phyloP scores from a whole-genome alignment of 2,888 invertebrate genomes.

The Buathra laborator region DNA sequence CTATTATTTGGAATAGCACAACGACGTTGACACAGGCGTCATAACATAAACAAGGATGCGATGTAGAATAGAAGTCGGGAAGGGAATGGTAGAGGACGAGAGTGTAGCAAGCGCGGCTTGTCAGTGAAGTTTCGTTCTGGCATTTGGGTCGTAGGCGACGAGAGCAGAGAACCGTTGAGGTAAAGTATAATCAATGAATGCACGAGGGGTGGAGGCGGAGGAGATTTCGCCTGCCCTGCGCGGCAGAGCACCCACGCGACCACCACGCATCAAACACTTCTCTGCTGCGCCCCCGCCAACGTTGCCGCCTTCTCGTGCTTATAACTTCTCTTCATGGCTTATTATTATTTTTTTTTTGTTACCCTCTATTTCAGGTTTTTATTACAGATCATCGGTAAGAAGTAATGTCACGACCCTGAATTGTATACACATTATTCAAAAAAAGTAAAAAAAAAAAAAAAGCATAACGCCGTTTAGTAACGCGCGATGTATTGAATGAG shows the following conservation, averaged over 20 bases:
- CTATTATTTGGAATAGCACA: constrained; percentile 22
- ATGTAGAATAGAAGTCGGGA: not conserved
- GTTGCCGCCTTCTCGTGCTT: constrained; percentile 38
- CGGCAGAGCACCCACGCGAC: constrained; percentile 62
- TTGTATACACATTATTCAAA: not conserved
- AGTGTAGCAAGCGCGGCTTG: not conserved
- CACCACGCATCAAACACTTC: constrained; percentile 62
- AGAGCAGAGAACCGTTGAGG: constrained; percentile 34
- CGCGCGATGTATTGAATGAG: not conserved
- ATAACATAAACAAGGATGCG: constrained; percentile 1
- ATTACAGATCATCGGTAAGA: constrained; percentile 24
- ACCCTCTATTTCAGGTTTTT: constrained; percentile 53
- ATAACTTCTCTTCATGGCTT: constrained; percentile 14
- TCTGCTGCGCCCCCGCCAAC: constrained; percentile 61
- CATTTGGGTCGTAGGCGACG: constrained; percentile 60
- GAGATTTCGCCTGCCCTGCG: constrained; percentile 40
- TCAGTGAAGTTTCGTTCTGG: constrained; percentile 23
- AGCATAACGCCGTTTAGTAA: not conserved
- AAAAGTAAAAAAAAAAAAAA: not conserved
- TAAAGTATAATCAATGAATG: constrained; percentile 67
- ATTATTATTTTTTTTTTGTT: constrained; percentile 36
- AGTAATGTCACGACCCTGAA: constrained; percentile 53
- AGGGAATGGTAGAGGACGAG: not conserved
- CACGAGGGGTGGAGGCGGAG: constrained; percentile 40
- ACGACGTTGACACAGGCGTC: constrained; percentile 7